These are phyloP conservation scores for Apotomis capreana DNA, from an alignment of 2,888 invertebrate species.

Conservation along the genomic window DNA sequence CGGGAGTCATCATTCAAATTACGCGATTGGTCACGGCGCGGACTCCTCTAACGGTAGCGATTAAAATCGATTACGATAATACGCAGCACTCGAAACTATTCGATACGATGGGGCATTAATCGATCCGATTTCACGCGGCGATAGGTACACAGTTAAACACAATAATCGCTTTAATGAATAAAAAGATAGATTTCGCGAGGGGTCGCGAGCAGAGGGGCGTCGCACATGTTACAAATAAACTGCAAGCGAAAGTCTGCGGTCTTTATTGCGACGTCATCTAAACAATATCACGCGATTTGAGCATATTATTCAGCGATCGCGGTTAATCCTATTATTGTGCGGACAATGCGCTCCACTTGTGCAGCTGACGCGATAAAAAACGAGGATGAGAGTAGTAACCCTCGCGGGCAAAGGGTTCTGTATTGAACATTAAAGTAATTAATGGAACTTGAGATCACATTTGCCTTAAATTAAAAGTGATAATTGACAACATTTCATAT, in stretches of 20 bases:
- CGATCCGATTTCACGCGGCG: conserved; percentile 74
- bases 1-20: conserved; percentile 67
- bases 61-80: conserved; percentile 60
- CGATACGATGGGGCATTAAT: conserved; percentile 64
- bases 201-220: conserved; percentile 45
- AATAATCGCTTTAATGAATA: conserved; percentile 73
- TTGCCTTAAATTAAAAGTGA: no score
- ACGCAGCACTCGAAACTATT: conserved; percentile 60
- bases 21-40: conserved; percentile 67
- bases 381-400: conserved; percentile 17
- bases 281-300: conserved; percentile 38
- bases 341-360: conserved; percentile 72
- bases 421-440: neutral
- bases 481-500: no score
- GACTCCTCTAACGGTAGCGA: conserved; percentile 56
- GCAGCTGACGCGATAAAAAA: conserved; percentile 77
- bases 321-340: conserved; percentile 66
- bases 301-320: conserved; percentile 39
- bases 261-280: conserved; percentile 26
- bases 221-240: conserved; percentile 52
- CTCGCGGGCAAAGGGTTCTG: neutral
- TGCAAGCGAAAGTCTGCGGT: conserved; percentile 34
- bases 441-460: neutral
- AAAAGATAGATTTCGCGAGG: conserved; percentile 65
- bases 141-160: conserved; percentile 65